Conservation (phyloP, 2,113 vertebrate genomes). For the Apeltes quadracus region DNA sequence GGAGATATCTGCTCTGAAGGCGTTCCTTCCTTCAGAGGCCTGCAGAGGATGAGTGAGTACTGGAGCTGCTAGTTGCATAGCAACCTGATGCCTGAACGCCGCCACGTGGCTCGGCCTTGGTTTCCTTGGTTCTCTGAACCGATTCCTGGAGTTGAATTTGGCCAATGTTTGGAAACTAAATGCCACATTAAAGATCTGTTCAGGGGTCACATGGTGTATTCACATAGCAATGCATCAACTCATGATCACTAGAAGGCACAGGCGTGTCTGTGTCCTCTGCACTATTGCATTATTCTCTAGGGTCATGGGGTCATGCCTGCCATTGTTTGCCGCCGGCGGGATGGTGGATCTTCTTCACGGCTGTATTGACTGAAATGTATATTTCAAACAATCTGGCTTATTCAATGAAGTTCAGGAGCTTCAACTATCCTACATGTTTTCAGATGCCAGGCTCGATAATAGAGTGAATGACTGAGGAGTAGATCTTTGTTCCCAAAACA, state of each 20-base stretch:
- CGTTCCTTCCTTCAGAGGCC: neutral
- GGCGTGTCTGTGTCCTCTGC: too few relatives aligned
- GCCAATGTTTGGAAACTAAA: neutral
- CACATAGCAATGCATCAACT: neutral
- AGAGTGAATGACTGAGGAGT: neutral
- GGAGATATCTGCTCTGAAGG: neutral
- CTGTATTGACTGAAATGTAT: neutral
- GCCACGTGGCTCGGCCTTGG: neutral
- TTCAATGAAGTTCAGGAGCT: neutral
- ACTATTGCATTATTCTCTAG: neutral
- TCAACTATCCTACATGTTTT: neutral
- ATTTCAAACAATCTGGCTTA: too few relatives aligned
- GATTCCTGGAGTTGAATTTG: neutral
- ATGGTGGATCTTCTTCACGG: neutral
- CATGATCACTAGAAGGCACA: too few relatives aligned
- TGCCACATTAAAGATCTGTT: too few relatives aligned
- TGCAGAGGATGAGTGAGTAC: neutral
- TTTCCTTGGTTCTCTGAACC: neutral
- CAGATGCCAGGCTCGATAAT: neutral
- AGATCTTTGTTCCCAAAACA: conserved; percentile 5
- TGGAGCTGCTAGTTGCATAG: neutral
- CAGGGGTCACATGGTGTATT: too few relatives aligned
- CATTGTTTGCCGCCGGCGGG: too few relatives aligned
- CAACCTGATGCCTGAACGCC: too few relatives aligned
- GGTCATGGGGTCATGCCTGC: too few relatives aligned